These are phyloP conservation scores for Oreocharis arfaki DNA, from an alignment of 2,113 vertebrate species.

Conservation along the genomic window DNA sequence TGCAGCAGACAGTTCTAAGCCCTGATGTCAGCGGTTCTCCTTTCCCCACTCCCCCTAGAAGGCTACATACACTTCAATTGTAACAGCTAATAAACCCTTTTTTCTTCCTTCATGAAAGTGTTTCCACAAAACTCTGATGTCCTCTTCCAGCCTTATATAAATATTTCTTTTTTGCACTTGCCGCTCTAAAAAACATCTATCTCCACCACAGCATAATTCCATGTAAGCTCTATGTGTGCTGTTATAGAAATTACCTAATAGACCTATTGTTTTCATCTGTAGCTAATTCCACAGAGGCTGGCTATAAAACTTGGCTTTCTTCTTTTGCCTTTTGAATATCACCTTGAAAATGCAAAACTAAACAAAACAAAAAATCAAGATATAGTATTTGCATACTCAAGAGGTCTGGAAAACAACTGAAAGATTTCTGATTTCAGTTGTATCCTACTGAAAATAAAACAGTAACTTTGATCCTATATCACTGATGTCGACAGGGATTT, in stretches of 20 bases:
- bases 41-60: not conserved
- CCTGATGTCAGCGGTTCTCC: not conserved
- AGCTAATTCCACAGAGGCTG: not conserved
- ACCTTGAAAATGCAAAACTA: not conserved
- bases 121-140: not conserved
- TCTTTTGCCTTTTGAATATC: not conserved
- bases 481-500: not conserved
- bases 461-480: not conserved
- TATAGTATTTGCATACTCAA: fast-evolving
- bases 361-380: not conserved
- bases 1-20: not conserved
- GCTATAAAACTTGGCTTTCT: not conserved
- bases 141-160: not conserved
- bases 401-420: not conserved
- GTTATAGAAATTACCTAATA: not conserved
- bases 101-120: not conserved
- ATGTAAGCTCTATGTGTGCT: not conserved
- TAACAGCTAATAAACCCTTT: not conserved
- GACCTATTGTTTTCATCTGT: not conserved
- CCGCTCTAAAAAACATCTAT: not conserved
- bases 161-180: not conserved
- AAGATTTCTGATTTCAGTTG: not conserved
- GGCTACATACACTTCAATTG: not conserved
- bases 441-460: not conserved
- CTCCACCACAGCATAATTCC: not conserved